phyloP scores from a whole-genome alignment of 2,113 vertebrate genomes.

The Sceloporus undulatus region DNA sequence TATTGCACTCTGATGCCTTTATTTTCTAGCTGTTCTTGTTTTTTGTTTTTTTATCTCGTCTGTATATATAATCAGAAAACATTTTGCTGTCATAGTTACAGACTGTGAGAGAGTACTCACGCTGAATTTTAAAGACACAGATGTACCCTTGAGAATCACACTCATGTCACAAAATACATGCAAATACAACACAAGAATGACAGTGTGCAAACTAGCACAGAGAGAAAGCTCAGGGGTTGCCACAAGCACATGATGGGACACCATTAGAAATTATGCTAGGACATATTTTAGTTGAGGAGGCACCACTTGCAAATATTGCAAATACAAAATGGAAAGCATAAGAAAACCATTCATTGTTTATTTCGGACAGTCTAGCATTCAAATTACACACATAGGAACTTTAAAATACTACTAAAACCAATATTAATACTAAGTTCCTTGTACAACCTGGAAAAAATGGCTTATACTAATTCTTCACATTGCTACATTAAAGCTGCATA shows the following conservation, averaged over 20 bases:
- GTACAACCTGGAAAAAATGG: background rate
- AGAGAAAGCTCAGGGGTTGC: background rate
- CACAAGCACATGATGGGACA: background rate
- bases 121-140: slow-evolving; percentile 46
- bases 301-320: slow-evolving; percentile 2
- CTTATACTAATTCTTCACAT: background rate
- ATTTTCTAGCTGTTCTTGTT: background rate
- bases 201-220: slow-evolving; percentile 31
- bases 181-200: slow-evolving; percentile 31
- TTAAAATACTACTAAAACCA: background rate
- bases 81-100: slow-evolving; percentile 51
- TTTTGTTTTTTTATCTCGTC: background rate
- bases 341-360: background rate
- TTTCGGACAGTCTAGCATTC: background rate
- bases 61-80: slow-evolving; percentile 38
- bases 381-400: background rate
- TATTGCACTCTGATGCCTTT: slow-evolving; percentile 10
- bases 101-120: slow-evolving; percentile 29
- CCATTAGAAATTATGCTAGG: background rate
- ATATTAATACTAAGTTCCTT: background rate
- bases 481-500: background rate
- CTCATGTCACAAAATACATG: slow-evolving; percentile 40
- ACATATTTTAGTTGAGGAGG: background rate
- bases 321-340: background rate
- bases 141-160: slow-evolving; percentile 39